Evolutionary conservation across 2,888 invertebrate genomes (phyloP).

Genomic region (Eupithecia subumbrata): DNA sequence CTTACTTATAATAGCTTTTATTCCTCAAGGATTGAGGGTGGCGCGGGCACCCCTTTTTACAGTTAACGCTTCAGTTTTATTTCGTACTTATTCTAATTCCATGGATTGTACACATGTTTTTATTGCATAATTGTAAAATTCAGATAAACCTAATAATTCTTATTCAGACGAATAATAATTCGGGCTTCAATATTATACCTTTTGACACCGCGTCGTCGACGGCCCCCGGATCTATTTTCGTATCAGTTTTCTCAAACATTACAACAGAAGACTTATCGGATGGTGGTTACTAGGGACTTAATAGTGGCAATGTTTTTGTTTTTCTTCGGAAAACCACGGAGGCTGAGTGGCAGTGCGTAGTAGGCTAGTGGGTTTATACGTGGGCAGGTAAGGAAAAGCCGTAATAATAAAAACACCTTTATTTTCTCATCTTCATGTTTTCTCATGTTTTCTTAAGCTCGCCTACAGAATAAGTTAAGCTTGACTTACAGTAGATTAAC

Average conservation of each 20-base stretch:
- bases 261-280: neutral
- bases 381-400: slow-evolving; percentile 19
- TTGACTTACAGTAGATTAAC: neutral
- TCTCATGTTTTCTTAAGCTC: slow-evolving; percentile 16
- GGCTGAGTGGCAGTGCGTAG: neutral
- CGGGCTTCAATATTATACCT: neutral
- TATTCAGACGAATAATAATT: neutral
- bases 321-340: slow-evolving; percentile 8
- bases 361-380: neutral
- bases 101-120: too few relatives aligned
- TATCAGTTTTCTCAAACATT: neutral
- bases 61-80: too few relatives aligned
- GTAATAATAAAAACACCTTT: slow-evolving; percentile 30
- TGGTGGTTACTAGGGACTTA: neutral
- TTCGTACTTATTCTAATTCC: too few relatives aligned
- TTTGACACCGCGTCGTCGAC: neutral
- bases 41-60: too few relatives aligned
- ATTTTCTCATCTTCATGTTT: slow-evolving; percentile 22
- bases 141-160: too few relatives aligned
- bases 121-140: too few relatives aligned
- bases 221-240: slow-evolving; percentile 5
- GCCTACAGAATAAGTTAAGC: slow-evolving; percentile 17
- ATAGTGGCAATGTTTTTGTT: slow-evolving; percentile 3
- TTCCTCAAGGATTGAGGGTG: too few relatives aligned
- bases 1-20: too few relatives aligned